A percentile compares a stretch with the other conserved stretches of the same genome.
phyloP scores from a whole-genome alignment of 2,797 vertebrate species.

The Urophycis tenuis region DNA sequence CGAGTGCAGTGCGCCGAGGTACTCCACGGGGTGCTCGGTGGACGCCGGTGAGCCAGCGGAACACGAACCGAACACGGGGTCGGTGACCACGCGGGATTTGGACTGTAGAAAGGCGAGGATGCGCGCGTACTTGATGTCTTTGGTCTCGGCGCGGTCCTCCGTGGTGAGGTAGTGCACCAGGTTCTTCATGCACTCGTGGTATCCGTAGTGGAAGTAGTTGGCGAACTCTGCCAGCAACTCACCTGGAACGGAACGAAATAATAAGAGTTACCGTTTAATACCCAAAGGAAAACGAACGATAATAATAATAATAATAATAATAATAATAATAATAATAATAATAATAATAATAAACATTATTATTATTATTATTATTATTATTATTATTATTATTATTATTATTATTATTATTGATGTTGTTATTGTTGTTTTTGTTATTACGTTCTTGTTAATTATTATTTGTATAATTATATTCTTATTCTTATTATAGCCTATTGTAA shows the following conservation, averaged over 20 bases:
- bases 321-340: neutral
- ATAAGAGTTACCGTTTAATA: neutral
- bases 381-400: too few species aligned
- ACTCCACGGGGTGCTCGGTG: constrained; percentile 64
- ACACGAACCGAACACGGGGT: constrained; percentile 74
- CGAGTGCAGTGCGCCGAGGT: constrained; percentile 77
- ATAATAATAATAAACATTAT: too few species aligned
- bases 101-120: constrained; percentile 97
- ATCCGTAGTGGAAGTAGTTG: constrained; percentile 98
- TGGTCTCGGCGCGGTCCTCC: constrained; percentile 92
- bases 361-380: too few species aligned
- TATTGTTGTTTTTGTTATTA: too few species aligned
- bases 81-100: constrained; percentile 80
- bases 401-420: too few species aligned
- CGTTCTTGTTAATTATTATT: too few species aligned
- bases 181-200: constrained; percentile 99
- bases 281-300: too few species aligned
- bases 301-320: neutral
- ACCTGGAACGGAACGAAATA: constrained; percentile 56
- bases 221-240: constrained; percentile 93
- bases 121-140: constrained; percentile 94
- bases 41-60: neutral
- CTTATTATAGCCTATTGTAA: too few species aligned
- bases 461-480: too few species aligned
- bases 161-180: constrained; percentile 96